phyloP scores from a whole-genome alignment of 2,888 invertebrate genomes.

The Cryptus armator region DNA sequence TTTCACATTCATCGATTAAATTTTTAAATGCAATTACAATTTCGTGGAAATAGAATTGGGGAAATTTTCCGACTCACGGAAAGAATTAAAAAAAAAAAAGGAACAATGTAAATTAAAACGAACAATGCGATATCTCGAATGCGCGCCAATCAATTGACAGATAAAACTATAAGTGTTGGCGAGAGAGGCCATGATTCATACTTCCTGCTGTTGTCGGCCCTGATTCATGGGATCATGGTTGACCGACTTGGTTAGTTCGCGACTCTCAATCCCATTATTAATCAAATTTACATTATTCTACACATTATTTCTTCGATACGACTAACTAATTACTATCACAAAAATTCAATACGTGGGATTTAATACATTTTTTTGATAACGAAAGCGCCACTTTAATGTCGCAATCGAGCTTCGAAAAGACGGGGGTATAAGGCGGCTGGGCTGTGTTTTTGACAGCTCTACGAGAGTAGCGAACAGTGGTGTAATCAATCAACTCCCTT shows the following conservation, averaged over 20 bases:
- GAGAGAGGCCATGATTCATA: constrained; percentile 79
- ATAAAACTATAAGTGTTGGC: constrained; percentile 15
- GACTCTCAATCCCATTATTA: constrained; percentile 75
- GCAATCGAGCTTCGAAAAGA: constrained; percentile 35
- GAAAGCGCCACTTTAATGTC: constrained; percentile 3
- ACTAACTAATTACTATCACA: constrained; percentile 14
- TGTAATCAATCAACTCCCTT: constrained; percentile 66
- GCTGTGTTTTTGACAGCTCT: constrained; percentile 79
- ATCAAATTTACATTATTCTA: constrained; percentile 34
- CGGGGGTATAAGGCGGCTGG: constrained; percentile 58
- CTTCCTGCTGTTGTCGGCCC: constrained; percentile 83
- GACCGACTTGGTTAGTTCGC: constrained; percentile 87
- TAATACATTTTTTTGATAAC: constrained; percentile 13
- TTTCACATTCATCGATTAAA: no score
- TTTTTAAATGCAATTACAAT: no score
- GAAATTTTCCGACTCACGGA: no score
- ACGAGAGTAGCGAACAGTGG: constrained; percentile 55
- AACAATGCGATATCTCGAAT: constrained; percentile 1
- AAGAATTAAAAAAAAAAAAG: background rate
- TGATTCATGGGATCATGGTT: constrained; percentile 86
- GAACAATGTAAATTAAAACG: background rate
- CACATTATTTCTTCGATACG: background rate
- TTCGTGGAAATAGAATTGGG: no score
- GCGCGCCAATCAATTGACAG: constrained; percentile 43
- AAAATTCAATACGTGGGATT: constrained; percentile 4